phyloP scores from a whole-genome alignment of 2,888 invertebrate genomes.

The Blera fallax region DNA sequence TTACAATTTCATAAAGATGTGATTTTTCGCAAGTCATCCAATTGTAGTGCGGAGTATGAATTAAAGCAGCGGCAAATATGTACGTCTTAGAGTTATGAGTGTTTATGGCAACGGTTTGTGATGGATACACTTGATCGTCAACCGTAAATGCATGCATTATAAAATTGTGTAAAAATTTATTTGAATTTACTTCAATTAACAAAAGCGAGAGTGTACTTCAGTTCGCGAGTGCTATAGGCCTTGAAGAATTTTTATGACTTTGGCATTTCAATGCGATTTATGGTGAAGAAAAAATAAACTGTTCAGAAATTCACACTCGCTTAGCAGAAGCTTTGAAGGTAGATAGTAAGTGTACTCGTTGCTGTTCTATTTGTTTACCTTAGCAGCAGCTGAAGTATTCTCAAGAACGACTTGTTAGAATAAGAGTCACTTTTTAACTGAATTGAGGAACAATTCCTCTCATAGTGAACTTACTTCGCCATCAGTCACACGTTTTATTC shows the following conservation, averaged over 20 bases:
- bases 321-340: background rate
- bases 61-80: conserved; percentile 43
- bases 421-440: background rate
- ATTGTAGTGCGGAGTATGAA: conserved; percentile 62
- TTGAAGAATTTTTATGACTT: conserved; percentile 57
- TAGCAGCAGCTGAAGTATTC: background rate
- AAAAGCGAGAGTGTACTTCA: conserved; percentile 70
- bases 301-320: background rate
- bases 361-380: background rate
- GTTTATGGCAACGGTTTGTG: conserved; percentile 32
- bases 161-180: conserved; percentile 61
- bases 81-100: conserved; percentile 15
- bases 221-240: conserved; percentile 53
- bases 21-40: conserved; percentile 73
- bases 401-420: background rate
- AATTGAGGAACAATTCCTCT: background rate
- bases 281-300: background rate
- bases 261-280: conserved; percentile 38
- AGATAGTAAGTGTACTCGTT: background rate
- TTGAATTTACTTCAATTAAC: conserved; percentile 72
- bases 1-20: conserved; percentile 61
- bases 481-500: too few species aligned
- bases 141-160: conserved; percentile 56
- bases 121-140: conserved; percentile 48
- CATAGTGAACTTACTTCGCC: too few species aligned